These are phyloP conservation scores for Acromyrmex echinatior DNA, from an alignment of 1,140 invertebrate genomes.

Conservation along the genomic window DNA sequence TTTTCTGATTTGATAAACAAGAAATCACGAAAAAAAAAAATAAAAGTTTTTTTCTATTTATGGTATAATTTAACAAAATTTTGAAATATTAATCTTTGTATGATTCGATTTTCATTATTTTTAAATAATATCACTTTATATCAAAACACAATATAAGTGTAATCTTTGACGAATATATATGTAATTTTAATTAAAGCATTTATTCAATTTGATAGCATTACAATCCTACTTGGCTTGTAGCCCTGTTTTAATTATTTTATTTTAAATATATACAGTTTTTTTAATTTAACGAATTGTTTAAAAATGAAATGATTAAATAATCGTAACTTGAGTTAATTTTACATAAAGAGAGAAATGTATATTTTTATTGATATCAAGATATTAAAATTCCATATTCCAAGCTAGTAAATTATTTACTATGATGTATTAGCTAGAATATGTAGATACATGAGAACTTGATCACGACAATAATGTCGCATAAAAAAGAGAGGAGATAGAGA, in stretches of 20 bases:
- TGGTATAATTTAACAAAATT: not conserved
- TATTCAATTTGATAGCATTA: too few relatives aligned
- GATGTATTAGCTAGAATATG: not conserved
- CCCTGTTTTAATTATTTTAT: too few relatives aligned
- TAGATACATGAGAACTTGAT: slow-evolving; percentile 2
- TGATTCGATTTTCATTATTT: not conserved
- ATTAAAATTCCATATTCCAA: not conserved
- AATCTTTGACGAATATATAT: too few relatives aligned
- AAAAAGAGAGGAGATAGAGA: slow-evolving; percentile 35
- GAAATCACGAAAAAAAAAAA: not conserved
- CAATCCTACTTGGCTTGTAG: too few relatives aligned
- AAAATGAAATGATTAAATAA: not conserved
- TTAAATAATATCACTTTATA: not conserved
- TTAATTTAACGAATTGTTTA: not conserved
- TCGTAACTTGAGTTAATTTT: not conserved
- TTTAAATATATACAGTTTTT: not conserved
- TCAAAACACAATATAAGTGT: not conserved
- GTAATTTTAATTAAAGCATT: too few relatives aligned
- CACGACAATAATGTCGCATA: slow-evolving; percentile 18
- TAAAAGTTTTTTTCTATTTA: not conserved
- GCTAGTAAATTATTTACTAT: slow-evolving; percentile 28
- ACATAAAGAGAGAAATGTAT: not conserved
- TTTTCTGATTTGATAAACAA: not conserved
- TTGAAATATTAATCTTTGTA: not conserved
- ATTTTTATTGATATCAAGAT: not conserved